Conservation (phyloP, 2,113 vertebrate genomes). For the Phoxinus phoxinus region DNA sequence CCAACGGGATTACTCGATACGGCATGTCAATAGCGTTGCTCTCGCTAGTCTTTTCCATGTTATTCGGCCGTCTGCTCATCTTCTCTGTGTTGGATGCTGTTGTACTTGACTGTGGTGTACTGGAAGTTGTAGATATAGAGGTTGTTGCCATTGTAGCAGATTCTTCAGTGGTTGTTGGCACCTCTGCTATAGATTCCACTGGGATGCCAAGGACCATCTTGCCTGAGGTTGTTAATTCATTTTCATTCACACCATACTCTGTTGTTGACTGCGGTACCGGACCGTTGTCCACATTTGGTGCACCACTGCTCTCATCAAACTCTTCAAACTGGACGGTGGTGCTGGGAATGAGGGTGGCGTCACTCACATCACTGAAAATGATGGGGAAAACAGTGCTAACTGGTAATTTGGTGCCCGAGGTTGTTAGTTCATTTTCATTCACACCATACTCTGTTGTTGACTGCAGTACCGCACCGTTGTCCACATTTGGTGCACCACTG, state of each 20-base stretch:
- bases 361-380: background rate
- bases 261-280: background rate
- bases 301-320: slow-evolving; percentile 32
- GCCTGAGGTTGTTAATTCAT: slow-evolving; percentile 56
- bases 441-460: slow-evolving; percentile 43
- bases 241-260: slow-evolving; percentile 39
- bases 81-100: slow-evolving; percentile 58
- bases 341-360: slow-evolving; percentile 54
- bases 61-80: slow-evolving; percentile 53
- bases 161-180: background rate
- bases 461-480: background rate
- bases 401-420: slow-evolving; percentile 34
- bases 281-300: background rate
- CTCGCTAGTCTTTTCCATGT: slow-evolving; percentile 62
- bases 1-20: slow-evolving; percentile 73
- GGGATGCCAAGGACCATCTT: slow-evolving; percentile 50
- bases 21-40: slow-evolving; percentile 84
- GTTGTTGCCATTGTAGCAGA: slow-evolving; percentile 46
- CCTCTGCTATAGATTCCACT: slow-evolving; percentile 40
- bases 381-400: background rate
- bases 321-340: slow-evolving; percentile 51
- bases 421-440: slow-evolving; percentile 47
- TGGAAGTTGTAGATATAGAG: slow-evolving; percentile 49
- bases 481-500: background rate
- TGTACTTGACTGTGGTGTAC: slow-evolving; percentile 58